These are phyloP conservation scores for Herminia tarsipennalis DNA, from an alignment of 2,888 invertebrate genomes.

Conservation along the genomic window DNA sequence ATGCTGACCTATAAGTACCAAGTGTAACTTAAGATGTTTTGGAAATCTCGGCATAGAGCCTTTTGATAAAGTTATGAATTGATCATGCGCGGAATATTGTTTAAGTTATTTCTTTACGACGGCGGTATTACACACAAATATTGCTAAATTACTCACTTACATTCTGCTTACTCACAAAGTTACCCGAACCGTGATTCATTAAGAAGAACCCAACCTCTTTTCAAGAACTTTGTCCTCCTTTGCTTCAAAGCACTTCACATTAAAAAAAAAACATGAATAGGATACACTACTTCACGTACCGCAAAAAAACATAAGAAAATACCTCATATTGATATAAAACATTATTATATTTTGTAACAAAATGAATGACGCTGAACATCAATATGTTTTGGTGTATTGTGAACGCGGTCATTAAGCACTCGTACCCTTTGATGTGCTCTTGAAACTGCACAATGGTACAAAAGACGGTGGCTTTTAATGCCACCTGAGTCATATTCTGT, in stretches of 20 bases:
- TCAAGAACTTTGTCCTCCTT: slow-evolving; percentile 14
- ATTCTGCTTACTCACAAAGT: slow-evolving; percentile 3
- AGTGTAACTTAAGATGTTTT: no score
- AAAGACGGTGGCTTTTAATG: slow-evolving; percentile 61
- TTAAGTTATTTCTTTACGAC: no score
- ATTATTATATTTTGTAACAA: slow-evolving; percentile 49
- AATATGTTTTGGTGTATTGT: slow-evolving; percentile 52
- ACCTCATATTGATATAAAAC: slow-evolving; percentile 38
- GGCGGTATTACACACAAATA: no score
- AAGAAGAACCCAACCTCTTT: slow-evolving; percentile 9
- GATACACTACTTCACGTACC: slow-evolving; percentile 34
- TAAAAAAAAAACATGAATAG: slow-evolving; percentile 33
- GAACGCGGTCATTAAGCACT: slow-evolving; percentile 64
- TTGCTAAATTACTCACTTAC: no score
- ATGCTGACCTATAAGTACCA: no score
- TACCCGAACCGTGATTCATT: slow-evolving; percentile 17
- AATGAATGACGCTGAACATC: slow-evolving; percentile 40
- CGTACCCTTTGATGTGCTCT: slow-evolving; percentile 62
- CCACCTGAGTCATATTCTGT: slow-evolving; percentile 49
- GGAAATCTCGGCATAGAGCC: no score
- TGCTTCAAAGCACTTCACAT: slow-evolving; percentile 12
- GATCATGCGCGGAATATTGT: no score
- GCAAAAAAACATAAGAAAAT: slow-evolving; percentile 39
- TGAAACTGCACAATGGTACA: slow-evolving; percentile 46
- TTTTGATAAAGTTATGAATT: no score